A percentile compares a stretch with the other conserved stretches of the same genome.
phyloP scores from a whole-genome alignment of 2,797 vertebrate species.

The Phoebastria nigripes region DNA sequence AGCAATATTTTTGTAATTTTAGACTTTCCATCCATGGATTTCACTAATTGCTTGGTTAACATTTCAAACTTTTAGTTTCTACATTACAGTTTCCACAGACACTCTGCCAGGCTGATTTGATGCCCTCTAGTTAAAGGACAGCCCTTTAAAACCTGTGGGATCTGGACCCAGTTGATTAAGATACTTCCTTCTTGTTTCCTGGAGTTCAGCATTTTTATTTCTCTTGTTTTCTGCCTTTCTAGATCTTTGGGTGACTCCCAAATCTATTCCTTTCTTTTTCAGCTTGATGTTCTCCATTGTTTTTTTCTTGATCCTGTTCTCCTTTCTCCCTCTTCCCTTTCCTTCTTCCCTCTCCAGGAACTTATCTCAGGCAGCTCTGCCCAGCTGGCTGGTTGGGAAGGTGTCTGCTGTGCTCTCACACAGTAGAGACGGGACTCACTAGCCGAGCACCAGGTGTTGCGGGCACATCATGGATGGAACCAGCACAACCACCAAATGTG shows the following conservation, averaged over 20 bases:
- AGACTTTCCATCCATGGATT: background rate
- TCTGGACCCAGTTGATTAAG: background rate
- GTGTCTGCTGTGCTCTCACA: background rate
- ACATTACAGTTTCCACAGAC: background rate
- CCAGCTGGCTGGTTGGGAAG: background rate
- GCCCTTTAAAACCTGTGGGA: background rate
- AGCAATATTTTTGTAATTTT: background rate
- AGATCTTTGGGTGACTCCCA: background rate
- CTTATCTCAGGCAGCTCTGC: background rate
- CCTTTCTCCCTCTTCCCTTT: background rate
- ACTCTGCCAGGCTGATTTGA: background rate
- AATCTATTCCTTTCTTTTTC: background rate
- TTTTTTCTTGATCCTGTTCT: background rate
- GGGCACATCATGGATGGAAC: accelerated
- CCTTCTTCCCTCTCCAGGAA: background rate
- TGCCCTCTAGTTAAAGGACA: background rate
- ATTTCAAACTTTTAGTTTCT: background rate
- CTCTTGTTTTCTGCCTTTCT: background rate
- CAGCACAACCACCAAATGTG: accelerated
- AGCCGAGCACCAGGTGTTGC: background rate
- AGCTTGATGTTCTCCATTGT: background rate
- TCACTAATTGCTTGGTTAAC: background rate
- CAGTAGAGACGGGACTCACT: background rate
- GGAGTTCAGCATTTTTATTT: background rate
- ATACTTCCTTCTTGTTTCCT: background rate